Evolutionary conservation across 2,888 invertebrate genomes (phyloP).

Genomic region (Nephrotoma guestfalica): DNA sequence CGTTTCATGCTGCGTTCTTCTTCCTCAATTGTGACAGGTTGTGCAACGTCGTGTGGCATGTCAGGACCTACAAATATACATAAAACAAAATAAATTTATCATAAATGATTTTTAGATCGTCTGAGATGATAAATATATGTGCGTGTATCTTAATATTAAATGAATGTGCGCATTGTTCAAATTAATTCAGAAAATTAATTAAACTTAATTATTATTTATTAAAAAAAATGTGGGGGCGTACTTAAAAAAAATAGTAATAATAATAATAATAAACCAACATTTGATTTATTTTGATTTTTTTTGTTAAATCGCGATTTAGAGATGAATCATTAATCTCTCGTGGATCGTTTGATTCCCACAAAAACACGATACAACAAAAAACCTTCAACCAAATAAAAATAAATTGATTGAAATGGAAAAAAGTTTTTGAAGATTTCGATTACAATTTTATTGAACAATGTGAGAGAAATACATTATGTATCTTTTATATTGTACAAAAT

Average conservation of each 20-base stretch:
- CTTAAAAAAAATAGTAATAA: background rate
- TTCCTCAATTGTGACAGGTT: slow-evolving; percentile 47
- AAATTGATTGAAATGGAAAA: background rate
- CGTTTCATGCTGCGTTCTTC: slow-evolving; percentile 71
- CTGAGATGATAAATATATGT: background rate
- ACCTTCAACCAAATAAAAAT: background rate
- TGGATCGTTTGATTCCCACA: background rate
- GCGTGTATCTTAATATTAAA: background rate
- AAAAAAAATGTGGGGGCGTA: background rate
- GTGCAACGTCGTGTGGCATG: slow-evolving; percentile 56
- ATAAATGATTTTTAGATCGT: background rate
- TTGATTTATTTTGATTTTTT: background rate
- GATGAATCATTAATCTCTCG: background rate
- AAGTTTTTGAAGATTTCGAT: background rate
- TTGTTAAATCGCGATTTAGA: background rate
- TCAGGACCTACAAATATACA: slow-evolving; percentile 51
- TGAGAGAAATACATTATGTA: background rate
- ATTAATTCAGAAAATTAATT: background rate
- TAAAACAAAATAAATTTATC: background rate
- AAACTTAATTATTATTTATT: background rate
- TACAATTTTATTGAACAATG: background rate
- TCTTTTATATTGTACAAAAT: background rate
- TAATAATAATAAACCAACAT: background rate
- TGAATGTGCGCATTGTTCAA: background rate
- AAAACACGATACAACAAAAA: background rate